A percentile compares a stretch with the other conserved stretches of the same genome.
Evolutionary conservation across 30 jellyfish, hydroid and myxozoan genomes (phyloP).

Genomic region (Mastigias papua): DNA sequence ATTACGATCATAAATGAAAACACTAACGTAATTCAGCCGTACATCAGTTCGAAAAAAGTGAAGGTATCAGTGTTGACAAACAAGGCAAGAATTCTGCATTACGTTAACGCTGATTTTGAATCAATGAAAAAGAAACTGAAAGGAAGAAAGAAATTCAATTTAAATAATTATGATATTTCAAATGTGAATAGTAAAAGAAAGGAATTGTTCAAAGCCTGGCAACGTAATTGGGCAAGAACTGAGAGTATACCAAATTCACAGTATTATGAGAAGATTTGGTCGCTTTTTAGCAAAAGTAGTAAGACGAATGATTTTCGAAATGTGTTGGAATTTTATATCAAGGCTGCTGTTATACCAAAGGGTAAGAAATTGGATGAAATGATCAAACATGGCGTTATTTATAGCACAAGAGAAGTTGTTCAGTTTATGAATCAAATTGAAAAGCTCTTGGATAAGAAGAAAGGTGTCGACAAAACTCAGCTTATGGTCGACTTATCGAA

Average conservation of each 20-base stretch:
- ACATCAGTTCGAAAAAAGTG: slow-evolving; percentile 43
- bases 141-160: slow-evolving; percentile 38
- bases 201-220: slow-evolving; percentile 3
- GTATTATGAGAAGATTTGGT: slow-evolving; percentile 66
- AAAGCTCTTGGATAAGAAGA: slow-evolving; percentile 19
- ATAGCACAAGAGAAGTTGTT: slow-evolving; percentile 32
- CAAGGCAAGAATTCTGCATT: slow-evolving; percentile 61
- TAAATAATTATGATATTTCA: slow-evolving; percentile 33
- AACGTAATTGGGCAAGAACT: slow-evolving; percentile 31
- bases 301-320: slow-evolving; percentile 4
- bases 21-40: slow-evolving; percentile 28
- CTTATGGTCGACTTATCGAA: slow-evolving; percentile 19
- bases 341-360: slow-evolving; percentile 47
- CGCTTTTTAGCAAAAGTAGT: slow-evolving; percentile 14
- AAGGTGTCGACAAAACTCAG: slow-evolving; percentile 7
- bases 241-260: slow-evolving; percentile 59
- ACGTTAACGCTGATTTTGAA: slow-evolving; percentile 69
- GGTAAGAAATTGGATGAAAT: slow-evolving; percentile 22
- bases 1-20: slow-evolving; percentile 41
- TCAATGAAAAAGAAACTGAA: slow-evolving; percentile 52
- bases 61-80: slow-evolving; percentile 33
- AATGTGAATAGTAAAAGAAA: slow-evolving; percentile 14
- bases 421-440: slow-evolving; percentile 39
- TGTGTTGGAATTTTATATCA: slow-evolving; percentile 30
- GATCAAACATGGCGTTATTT: slow-evolving; percentile 34